Conservation (phyloP, 2,797 vertebrate species). For the Spea hammondii region DNA sequence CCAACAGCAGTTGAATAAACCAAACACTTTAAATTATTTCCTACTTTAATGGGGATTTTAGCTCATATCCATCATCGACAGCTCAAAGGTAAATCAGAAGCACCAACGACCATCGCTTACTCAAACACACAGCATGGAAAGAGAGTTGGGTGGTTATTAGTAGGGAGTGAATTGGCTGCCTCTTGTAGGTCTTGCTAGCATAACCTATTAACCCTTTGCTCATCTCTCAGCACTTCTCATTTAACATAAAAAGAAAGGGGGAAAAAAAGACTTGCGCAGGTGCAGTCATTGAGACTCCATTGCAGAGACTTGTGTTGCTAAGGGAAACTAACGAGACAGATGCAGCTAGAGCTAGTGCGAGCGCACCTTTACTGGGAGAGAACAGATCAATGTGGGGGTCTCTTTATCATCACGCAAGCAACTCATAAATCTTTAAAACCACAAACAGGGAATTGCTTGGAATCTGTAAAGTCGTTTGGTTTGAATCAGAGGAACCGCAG, state of each 20-base stretch:
- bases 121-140: conserved; percentile 23
- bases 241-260: conserved; percentile 17
- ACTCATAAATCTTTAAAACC: neutral
- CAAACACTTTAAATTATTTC: too few relatives aligned
- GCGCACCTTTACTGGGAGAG: conserved; percentile 3
- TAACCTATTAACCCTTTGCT: conserved; percentile 12
- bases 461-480: neutral
- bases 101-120: too few relatives aligned
- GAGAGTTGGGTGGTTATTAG: conserved; percentile 6
- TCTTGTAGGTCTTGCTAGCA: neutral
- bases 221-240: conserved; percentile 34
- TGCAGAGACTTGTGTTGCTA: conserved; percentile 29
- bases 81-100: too few relatives aligned
- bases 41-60: too few relatives aligned
- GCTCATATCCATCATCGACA: too few relatives aligned
- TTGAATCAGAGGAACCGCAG: too few relatives aligned
- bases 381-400: conserved; percentile 8
- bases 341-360: neutral
- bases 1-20: too few relatives aligned
- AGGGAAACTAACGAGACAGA: conserved; percentile 21
- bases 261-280: conserved; percentile 4
- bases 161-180: neutral
- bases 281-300: conserved; percentile 5
- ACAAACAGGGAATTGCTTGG: neutral
- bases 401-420: neutral